phyloP scores from a whole-genome alignment of 35 echinoderm and acorn worm genomes.

The Acanthaster planci region DNA sequence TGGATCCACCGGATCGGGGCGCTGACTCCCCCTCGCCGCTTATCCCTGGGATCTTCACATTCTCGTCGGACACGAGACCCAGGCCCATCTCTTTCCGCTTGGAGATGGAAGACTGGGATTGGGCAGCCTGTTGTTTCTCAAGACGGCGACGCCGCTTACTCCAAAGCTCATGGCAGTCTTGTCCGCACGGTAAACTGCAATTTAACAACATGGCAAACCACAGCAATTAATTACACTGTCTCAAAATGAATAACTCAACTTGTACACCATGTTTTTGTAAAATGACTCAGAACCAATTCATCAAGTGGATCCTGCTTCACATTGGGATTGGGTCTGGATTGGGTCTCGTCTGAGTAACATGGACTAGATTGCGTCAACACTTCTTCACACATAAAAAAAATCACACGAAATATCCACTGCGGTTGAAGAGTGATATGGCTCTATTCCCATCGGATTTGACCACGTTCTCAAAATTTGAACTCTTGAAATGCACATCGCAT shows the following conservation, averaged over 20 bases:
- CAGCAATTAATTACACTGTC: too few species aligned
- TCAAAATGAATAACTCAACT: neutral
- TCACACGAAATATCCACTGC: too few species aligned
- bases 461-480: too few species aligned
- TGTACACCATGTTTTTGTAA: neutral
- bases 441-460: too few species aligned
- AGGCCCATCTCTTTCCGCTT: slow-evolving; percentile 70
- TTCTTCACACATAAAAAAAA: too few species aligned
- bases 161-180: slow-evolving; percentile 99
- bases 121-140: slow-evolving; percentile 65
- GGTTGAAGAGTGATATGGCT: too few species aligned
- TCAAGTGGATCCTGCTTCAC: too few species aligned
- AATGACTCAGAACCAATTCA: neutral
- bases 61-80: slow-evolving; percentile 70
- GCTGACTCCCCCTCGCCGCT: slow-evolving; percentile 55
- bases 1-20: neutral
- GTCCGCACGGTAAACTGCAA: slow-evolving; percentile 88
- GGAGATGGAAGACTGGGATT: neutral
- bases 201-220: neutral
- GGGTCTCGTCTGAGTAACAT: too few species aligned
- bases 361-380: too few species aligned
- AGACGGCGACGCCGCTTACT: slow-evolving; percentile 82
- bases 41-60: slow-evolving; percentile 68
- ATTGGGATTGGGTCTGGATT: too few species aligned
- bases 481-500: too few species aligned